Conservation (phyloP, 92 coral and sea anemone genomes). For the Porites evermanni region DNA sequence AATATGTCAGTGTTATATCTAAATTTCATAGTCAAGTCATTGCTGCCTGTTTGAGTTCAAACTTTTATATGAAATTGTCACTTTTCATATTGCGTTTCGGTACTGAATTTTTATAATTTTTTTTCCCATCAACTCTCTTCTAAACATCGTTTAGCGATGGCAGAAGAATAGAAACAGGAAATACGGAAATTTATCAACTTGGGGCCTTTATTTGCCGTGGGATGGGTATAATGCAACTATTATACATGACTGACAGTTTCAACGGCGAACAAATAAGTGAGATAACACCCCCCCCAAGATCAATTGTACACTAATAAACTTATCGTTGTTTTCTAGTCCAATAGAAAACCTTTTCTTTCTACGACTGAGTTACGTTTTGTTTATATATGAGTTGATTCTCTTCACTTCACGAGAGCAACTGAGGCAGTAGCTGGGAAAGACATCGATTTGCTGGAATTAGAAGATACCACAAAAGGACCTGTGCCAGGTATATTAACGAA, state of each 20-base stretch:
- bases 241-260: slow-evolving; percentile 34
- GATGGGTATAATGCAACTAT: slow-evolving; percentile 13
- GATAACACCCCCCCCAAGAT: not conserved
- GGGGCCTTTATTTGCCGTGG: slow-evolving; percentile 14
- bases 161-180: slow-evolving; percentile 27
- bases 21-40: not conserved
- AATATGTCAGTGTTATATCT: slow-evolving; percentile 1
- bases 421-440: not conserved
- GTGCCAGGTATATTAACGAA: not conserved
- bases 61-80: slow-evolving; percentile 22
- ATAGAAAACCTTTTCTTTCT: not conserved
- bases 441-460: not conserved
- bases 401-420: not conserved
- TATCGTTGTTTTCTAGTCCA: slow-evolving; percentile 6
- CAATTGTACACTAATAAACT: not conserved
- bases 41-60: not conserved
- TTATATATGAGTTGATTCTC: not conserved
- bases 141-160: slow-evolving; percentile 31
- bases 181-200: slow-evolving; percentile 18
- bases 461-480: not conserved
- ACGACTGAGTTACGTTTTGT: not conserved
- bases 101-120: not conserved
- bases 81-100: not conserved
- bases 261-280: slow-evolving; percentile 2
- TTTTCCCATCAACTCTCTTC: not conserved